Evolutionary conservation across 2,888 invertebrate genomes (phyloP).

Genomic region (Boloria selene): DNA sequence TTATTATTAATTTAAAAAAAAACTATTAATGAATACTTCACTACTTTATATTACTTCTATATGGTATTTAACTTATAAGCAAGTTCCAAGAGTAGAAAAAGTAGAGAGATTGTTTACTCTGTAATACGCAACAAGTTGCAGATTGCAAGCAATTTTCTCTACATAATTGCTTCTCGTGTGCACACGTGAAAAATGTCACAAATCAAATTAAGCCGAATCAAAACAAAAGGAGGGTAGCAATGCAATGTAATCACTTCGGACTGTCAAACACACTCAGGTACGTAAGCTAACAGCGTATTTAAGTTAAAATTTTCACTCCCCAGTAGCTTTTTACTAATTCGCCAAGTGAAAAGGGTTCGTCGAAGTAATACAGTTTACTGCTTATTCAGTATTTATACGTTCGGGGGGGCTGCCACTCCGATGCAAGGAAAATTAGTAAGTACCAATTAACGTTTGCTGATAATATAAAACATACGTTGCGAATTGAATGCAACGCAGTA

Average conservation of each 20-base stretch:
- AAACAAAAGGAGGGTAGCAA: conserved; percentile 71
- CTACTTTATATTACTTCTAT: neutral
- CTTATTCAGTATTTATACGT: conserved; percentile 82
- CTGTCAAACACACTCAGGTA: conserved; percentile 81
- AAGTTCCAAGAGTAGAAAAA: conserved; percentile 10
- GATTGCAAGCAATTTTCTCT: neutral
- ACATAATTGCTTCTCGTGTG: conserved; percentile 19
- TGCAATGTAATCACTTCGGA: conserved; percentile 77
- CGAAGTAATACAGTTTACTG: conserved; percentile 82
- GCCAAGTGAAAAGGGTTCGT: conserved; percentile 83
- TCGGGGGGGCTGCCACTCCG: conserved; percentile 72
- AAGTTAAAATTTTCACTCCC: conserved; percentile 82
- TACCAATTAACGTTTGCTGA: conserved; percentile 56
- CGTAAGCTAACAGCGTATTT: conserved; percentile 74
- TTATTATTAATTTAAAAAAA: neutral
- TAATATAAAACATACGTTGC: conserved; percentile 37
- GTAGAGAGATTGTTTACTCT: neutral
- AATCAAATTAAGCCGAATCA: conserved; percentile 77
- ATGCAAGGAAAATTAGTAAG: conserved; percentile 72
- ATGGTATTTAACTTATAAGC: neutral
- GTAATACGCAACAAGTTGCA: conserved; percentile 6
- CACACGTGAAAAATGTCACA: conserved; percentile 66
- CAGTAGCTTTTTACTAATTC: conserved; percentile 82
- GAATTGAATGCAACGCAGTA: conserved; percentile 22
- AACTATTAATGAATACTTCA: no score